phyloP scores from a whole-genome alignment of 2,113 vertebrate species.

The Australoheros scitulus region DNA sequence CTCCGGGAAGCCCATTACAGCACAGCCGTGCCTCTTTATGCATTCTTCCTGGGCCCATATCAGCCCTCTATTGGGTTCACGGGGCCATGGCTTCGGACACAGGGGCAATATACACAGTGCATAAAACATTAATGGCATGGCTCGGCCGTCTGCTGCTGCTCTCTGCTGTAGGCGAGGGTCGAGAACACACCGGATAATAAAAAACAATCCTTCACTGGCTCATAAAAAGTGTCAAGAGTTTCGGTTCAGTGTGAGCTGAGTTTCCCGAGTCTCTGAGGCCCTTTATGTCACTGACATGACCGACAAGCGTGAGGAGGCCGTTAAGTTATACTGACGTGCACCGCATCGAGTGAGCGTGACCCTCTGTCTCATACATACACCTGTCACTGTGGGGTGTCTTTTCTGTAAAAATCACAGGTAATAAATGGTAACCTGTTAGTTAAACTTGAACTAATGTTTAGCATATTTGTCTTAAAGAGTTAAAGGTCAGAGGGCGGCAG shows the following conservation, averaged over 20 bases:
- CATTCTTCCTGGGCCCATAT: conserved; percentile 23
- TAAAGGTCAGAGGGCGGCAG: too few species aligned
- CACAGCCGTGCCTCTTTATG: conserved; percentile 22
- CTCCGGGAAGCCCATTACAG: conserved; percentile 45
- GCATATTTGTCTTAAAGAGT: too few species aligned
- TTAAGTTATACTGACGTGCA: neutral
- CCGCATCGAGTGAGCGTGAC: neutral
- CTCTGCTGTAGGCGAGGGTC: conserved; percentile 26
- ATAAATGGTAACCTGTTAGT: too few species aligned
- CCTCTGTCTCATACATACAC: neutral
- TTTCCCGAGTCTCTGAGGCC: neutral
- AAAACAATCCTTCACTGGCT: conserved; percentile 31
- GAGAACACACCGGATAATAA: conserved; percentile 12
- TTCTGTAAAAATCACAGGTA: too few species aligned
- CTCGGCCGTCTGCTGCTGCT: conserved; percentile 16
- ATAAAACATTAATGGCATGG: conserved; percentile 48
- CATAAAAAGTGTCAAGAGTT: conserved; percentile 24
- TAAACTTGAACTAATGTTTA: too few species aligned
- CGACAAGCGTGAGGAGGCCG: neutral
- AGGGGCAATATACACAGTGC: conserved; percentile 43
- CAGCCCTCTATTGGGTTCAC: conserved; percentile 40
- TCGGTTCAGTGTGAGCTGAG: neutral
- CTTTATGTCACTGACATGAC: neutral
- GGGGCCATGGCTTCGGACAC: conserved; percentile 28
- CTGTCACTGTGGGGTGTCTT: too few species aligned